A percentile compares a stretch with the other conserved stretches of the same genome.
Conservation (phyloP, 2,113 vertebrate species). For the Cyprinodon variegatus region DNA sequence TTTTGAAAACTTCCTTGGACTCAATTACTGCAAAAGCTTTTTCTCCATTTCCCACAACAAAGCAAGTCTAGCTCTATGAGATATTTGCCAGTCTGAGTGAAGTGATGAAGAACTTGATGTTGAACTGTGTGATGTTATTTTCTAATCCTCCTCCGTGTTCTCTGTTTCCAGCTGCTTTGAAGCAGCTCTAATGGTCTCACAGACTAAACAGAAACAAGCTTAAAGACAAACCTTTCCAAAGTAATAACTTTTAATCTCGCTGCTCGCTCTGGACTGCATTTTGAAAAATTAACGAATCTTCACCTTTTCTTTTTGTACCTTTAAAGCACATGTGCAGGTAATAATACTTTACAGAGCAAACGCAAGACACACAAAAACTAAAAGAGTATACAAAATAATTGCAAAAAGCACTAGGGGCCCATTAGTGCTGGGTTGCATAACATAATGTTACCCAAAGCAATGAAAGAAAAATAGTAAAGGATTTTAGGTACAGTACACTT, state of each 20-base stretch:
- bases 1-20: background rate
- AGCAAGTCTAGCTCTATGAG: background rate
- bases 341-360: background rate
- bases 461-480: background rate
- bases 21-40: constrained; percentile 1
- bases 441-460: background rate
- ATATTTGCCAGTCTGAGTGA: constrained; percentile 18
- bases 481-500: too few relatives aligned
- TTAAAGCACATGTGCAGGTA: background rate
- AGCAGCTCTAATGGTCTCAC: background rate
- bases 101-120: constrained; percentile 8
- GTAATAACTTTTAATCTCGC: background rate
- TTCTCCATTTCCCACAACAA: constrained; percentile 3
- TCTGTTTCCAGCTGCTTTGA: constrained; percentile 25
- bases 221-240: constrained; percentile 6
- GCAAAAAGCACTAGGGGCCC: background rate
- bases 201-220: background rate
- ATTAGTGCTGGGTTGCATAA: background rate
- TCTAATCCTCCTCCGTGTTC: constrained; percentile 29
- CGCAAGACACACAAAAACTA: background rate
- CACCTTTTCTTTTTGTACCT: background rate
- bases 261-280: background rate
- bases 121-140: constrained; percentile 21
- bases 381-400: background rate
- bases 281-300: background rate